Conservation (phyloP, 2,113 vertebrate genomes). For the Cisticola juncidis region DNA sequence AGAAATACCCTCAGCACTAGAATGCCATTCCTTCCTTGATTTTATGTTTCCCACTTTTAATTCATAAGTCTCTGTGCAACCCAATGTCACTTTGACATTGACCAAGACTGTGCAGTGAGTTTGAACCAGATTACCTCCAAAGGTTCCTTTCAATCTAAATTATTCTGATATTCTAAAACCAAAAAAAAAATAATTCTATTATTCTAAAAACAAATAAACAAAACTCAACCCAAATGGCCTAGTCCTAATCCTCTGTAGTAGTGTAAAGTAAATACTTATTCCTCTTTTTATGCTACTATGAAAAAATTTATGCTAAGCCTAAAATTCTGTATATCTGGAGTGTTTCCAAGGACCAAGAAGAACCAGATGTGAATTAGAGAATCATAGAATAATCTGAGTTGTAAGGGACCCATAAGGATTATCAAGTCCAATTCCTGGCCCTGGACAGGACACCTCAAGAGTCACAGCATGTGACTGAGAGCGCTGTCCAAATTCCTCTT, state of each 20-base stretch:
- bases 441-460: background rate
- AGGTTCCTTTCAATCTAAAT: background rate
- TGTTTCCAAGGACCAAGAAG: background rate
- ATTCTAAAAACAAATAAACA: background rate
- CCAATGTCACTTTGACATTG: background rate
- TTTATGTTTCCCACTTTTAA: background rate
- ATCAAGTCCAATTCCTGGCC: rapidly evolving
- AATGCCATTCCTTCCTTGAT: background rate
- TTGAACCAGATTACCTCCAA: background rate
- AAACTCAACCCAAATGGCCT: background rate
- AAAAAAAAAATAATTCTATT: background rate
- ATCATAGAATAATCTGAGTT: background rate
- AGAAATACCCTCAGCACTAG: background rate
- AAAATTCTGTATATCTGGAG: background rate
- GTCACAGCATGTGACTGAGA: rapidly evolving
- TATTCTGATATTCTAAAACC: background rate
- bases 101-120: background rate
- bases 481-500: background rate
- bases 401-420: background rate
- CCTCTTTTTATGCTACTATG: background rate
- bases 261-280: background rate
- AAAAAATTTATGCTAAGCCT: background rate
- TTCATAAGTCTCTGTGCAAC: background rate
- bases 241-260: background rate
- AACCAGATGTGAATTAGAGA: background rate